Percentiles rank a stretch among this genome's conserved stretches.
phyloP scores from a whole-genome alignment of 2,888 invertebrate genomes.

The Pycnomerus fuliginosus region DNA sequence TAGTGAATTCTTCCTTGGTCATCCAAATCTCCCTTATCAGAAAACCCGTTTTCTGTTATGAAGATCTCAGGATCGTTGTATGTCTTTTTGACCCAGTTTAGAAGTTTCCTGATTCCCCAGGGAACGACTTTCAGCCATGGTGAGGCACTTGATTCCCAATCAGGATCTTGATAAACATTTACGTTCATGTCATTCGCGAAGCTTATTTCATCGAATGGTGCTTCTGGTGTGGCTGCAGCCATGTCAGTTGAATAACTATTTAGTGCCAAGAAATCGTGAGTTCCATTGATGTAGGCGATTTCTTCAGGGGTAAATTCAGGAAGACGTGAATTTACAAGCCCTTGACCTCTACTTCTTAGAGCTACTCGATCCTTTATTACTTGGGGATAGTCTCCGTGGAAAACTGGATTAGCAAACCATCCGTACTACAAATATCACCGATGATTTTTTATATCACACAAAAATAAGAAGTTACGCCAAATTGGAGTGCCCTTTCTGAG shows the following conservation, averaged over 20 bases:
- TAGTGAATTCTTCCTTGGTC: constrained; percentile 14
- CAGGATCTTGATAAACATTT: constrained; percentile 12
- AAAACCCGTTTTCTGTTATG: constrained; percentile 60
- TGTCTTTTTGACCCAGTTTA: constrained; percentile 48
- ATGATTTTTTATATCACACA: background rate
- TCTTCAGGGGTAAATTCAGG: constrained; percentile 61
- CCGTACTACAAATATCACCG: constrained; percentile 11
- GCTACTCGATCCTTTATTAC: constrained; percentile 58
- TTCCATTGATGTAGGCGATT: constrained; percentile 58
- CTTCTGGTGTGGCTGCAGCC: constrained; percentile 54
- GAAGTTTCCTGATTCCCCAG: constrained; percentile 58
- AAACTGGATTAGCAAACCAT: constrained; percentile 23
- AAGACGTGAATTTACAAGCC: constrained; percentile 60
- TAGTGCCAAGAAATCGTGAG: constrained; percentile 59
- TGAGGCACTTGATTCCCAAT: constrained; percentile 16
- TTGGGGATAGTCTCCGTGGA: constrained; percentile 63
- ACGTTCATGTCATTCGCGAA: constrained; percentile 20
- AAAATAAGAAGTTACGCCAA: constrained; percentile 49
- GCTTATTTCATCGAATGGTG: constrained; percentile 10
- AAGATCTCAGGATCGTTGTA: constrained; percentile 56
- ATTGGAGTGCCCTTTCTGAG: constrained; percentile 56
- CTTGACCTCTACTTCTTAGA: constrained; percentile 58
- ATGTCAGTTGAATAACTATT: constrained; percentile 58
- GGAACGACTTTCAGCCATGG: constrained; percentile 48
- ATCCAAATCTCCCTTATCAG: constrained; percentile 51